Base-by-base conservation (phyloP, 2,888 invertebrate species). In the Synanthedon formicaeformis region DNA sequence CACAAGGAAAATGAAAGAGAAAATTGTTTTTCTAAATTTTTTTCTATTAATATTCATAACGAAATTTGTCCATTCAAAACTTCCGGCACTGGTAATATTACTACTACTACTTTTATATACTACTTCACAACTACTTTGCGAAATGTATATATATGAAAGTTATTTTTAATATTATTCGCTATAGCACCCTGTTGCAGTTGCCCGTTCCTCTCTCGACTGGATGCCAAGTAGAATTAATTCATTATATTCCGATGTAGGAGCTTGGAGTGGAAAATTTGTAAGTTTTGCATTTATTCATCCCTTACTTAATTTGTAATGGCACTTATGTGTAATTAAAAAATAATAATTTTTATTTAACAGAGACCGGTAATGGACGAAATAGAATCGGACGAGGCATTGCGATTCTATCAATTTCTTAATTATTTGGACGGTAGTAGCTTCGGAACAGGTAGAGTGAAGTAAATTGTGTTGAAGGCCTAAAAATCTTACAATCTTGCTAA, bases 181-280 rank as follows among this genome's bases (percentile, higher is more conserved):
- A 45, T 55, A 86, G 87, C 86, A 85, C 56, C 88, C 86, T 2
- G 75, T 87, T 34, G 67, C 81, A 58, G 77, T 88, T 5, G 82
- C 86, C 8, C 78, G 86, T 4, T 84, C 86, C 1, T 78, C 86
- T 0, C 60, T 83, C 52, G 86, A 86, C 63, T 87, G 87, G 87
- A 82, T 87, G 83, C 87, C 86, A 34, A 87, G 86, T 59, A 71
- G 86, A 64, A 69, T 87, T 0, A 87, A 87, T 60, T 87, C 87
- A 1, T 65, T 87, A 1, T 87, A 86, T 59, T 87, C 87, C 0
- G 86, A 87, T 64, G 84, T 87, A 8, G 87, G 87, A 45, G 86
- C 86, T 12, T 87, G 87, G 87, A 87, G 87, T 57, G 87, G 87
- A 52, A 86, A 86, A 73, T 87, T 87, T 58, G 87, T 87, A 68